Evolutionary conservation across 2,797 vertebrate species (phyloP), one percentile per base, ranked within the genome.

Genomic region (Cuniculus paca): DNA sequence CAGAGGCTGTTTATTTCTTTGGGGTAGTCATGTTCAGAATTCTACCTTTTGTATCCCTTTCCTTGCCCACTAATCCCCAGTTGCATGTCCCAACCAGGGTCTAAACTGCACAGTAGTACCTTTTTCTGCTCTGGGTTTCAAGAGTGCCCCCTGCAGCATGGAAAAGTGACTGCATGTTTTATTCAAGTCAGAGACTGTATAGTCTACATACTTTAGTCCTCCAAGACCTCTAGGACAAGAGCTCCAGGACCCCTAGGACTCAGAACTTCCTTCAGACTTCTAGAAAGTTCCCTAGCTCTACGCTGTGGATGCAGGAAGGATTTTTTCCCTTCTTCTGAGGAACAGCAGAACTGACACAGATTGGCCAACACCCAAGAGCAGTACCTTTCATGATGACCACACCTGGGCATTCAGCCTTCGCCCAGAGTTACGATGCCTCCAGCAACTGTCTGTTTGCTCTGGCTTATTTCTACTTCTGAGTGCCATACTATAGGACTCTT

Each of bases 301-400:
- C 2, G 56, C 2, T 12, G 4, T 8, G 17, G 22, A 24, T 42
- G 2, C 12, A 24, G 4, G n/a, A n/a, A 11, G 1, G 3, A 4
- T 0, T 31, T 5, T 6, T 24, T 56, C 26, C 22, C 1, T 31
- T 52, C 10, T 65, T 9, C 19, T 0, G 14, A 83, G 31, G 54
- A n/a, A 20, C 2, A 14, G 79, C 48, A 52, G 17, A 90, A n/a
- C 36, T 12, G 0, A 22, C 56, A 60, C 54, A 34, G 22, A 28
- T 2, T 50, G 60, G 45, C 34, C 14, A 19, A 39, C 6, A 45
- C 2, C 8, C 0, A 14, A 13, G n/a, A 31, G 6, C n/a, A 26
- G 2, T 8, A 0, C 36, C 24, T 94, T 70, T 74, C 14, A 16
- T 36, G 9, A 28, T 12, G 39, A 81, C 17, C 0, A 5, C 2